phyloP scores from a whole-genome alignment of 2,113 vertebrate genomes.

The Periophthalmodon schlosseri region DNA sequence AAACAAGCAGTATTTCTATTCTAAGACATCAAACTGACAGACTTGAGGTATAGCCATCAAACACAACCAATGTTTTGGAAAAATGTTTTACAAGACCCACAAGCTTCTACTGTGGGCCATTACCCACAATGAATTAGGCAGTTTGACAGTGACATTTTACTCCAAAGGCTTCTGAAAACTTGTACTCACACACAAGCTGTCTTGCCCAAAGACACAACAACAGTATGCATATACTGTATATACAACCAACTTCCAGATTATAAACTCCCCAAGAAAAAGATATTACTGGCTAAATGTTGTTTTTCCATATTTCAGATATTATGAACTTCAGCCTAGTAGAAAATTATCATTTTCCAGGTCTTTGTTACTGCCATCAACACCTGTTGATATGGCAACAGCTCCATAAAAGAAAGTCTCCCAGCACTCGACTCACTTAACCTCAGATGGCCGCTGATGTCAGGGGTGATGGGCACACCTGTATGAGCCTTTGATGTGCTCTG shows the following conservation, averaged over 20 bases:
- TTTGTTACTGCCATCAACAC: background rate
- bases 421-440: conserved; percentile 22
- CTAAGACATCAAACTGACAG: background rate
- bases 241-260: too few relatives aligned
- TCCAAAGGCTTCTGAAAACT: background rate
- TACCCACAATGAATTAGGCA: too few relatives aligned
- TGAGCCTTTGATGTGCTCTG: conserved; percentile 25
- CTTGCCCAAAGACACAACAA: background rate
- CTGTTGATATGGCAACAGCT: conserved; percentile 8
- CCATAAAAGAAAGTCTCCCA: conserved; percentile 1
- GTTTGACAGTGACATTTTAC: background rate
- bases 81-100: too few relatives aligned
- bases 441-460: conserved; percentile 12
- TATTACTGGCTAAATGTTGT: background rate
- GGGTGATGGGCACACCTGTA: conserved; percentile 12
- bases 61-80: too few relatives aligned
- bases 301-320: background rate
- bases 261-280: too few relatives aligned
- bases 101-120: too few relatives aligned
- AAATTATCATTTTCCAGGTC: background rate
- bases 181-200: background rate
- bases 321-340: background rate
- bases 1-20: background rate
- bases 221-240: too few relatives aligned
- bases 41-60: background rate